These are phyloP conservation scores for Erithacus rubecula DNA, from an alignment of 2,797 vertebrate genomes.

Conservation along the genomic window DNA sequence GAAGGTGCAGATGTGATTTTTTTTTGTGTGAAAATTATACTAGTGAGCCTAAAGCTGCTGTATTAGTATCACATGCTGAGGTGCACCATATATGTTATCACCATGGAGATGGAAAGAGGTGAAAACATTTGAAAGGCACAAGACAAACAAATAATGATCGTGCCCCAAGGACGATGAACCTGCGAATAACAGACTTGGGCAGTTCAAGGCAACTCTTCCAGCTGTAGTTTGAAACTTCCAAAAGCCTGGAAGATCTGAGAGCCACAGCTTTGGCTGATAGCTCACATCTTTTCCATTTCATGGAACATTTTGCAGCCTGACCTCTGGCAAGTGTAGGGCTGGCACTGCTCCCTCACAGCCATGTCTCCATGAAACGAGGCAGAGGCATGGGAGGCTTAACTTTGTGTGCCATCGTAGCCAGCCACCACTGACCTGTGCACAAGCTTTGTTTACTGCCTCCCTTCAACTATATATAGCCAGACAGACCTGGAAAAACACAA, in stretches of 20 bases:
- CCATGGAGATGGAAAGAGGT: not conserved
- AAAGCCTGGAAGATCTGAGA: not conserved
- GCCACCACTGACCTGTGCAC: not conserved
- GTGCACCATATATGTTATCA: not conserved
- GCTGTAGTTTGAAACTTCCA: not conserved
- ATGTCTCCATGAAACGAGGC: not conserved
- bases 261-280: not conserved
- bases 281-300: not conserved
- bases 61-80: not conserved
- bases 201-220: not conserved
- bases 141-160: not conserved
- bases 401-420: not conserved
- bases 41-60: not conserved
- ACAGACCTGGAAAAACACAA: not conserved
- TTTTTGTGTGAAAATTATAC: not conserved
- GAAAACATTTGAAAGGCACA: not conserved
- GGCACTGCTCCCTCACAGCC: not conserved
- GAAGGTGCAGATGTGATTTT: not conserved
- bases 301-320: not conserved
- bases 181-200: not conserved
- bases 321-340: not conserved
- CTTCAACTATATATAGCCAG: constrained; percentile 10
- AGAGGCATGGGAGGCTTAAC: not conserved
- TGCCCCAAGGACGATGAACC: not conserved
- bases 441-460: not conserved